phyloP scores from a whole-genome alignment of 1,140 invertebrate species.

The Drosophila grimshawi region DNA sequence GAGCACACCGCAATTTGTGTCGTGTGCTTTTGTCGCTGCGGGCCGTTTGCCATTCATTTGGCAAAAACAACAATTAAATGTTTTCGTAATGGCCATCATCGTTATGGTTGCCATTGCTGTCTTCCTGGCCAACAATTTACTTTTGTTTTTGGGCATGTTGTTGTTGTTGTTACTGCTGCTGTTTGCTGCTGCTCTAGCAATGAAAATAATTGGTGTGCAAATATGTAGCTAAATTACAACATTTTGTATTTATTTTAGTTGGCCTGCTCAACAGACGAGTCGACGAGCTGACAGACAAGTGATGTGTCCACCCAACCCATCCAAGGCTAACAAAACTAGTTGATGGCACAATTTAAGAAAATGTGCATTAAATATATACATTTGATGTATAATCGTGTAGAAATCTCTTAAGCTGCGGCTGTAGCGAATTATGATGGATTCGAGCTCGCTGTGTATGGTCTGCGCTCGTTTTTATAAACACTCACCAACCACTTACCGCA shows the following conservation, averaged over 20 bases:
- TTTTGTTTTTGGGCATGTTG: conserved; percentile 67
- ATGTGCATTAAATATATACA: conserved; percentile 4
- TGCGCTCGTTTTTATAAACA: conserved; percentile 27
- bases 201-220: conserved; percentile 78
- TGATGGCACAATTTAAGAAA: conserved; percentile 16
- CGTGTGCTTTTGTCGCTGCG: conserved; percentile 65
- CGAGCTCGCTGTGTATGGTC: conserved; percentile 22
- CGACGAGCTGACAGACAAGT: conserved; percentile 24
- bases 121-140: conserved; percentile 64
- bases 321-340: conserved; percentile 39
- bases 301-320: conserved; percentile 27
- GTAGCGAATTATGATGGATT: conserved; percentile 48
- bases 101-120: conserved; percentile 34
- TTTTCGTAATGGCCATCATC: conserved; percentile 75
- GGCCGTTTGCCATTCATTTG: conserved; percentile 82
- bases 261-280: conserved; percentile 47
- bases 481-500: conserved; percentile 21
- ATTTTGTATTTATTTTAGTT: conserved; percentile 78
- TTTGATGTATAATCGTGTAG: background rate
- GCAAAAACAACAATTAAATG: conserved; percentile 83
- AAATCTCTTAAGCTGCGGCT: conserved; percentile 13
- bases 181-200: conserved; percentile 47
- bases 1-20: conserved; percentile 82
- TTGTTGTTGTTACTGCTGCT: conserved; percentile 48
- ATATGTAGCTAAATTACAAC: conserved; percentile 77